These are phyloP conservation scores for Empidonax traillii DNA, from an alignment of 2,113 vertebrate species.

Conservation along the genomic window DNA sequence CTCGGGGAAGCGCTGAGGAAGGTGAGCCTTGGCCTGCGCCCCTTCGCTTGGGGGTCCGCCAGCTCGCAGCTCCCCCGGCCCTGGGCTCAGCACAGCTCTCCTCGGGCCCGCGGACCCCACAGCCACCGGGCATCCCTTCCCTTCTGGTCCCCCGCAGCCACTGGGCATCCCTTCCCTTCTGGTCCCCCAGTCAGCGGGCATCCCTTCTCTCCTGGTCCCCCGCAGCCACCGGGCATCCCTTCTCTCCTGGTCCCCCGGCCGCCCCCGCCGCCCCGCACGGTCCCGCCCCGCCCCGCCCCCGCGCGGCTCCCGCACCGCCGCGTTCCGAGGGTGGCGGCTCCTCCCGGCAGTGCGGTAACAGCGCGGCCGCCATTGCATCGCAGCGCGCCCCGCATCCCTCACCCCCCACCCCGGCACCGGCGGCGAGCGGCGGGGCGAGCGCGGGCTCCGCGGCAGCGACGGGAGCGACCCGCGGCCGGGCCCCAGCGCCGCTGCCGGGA, in stretches of 20 bases:
- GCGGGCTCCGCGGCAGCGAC: too few relatives aligned
- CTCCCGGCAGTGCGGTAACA: slow-evolving; percentile 90
- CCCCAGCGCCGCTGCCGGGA: too few relatives aligned
- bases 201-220: background rate
- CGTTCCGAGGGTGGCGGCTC: slow-evolving; percentile 81
- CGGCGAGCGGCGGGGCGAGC: too few relatives aligned
- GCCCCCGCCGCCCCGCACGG: background rate
- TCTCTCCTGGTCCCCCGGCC: background rate
- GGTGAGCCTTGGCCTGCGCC: background rate
- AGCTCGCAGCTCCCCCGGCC: background rate
- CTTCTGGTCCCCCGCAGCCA: too few relatives aligned
- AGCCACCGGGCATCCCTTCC: too few relatives aligned
- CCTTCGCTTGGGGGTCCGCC: accelerated
- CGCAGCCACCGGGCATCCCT: too few relatives aligned
- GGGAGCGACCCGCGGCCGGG: too few relatives aligned
- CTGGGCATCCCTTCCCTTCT: too few relatives aligned
- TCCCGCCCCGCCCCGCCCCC: slow-evolving; percentile 9
- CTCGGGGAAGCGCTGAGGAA: background rate
- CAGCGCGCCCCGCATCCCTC: too few relatives aligned
- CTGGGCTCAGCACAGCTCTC: background rate
- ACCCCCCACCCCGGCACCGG: too few relatives aligned
- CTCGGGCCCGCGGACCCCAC: background rate
- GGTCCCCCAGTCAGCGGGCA: too few relatives aligned
- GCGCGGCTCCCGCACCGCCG: slow-evolving; percentile 3
- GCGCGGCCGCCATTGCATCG: slow-evolving; percentile 89